phyloP scores from a whole-genome alignment of 2,797 vertebrate species.

The Limnodromus scolopaceus region DNA sequence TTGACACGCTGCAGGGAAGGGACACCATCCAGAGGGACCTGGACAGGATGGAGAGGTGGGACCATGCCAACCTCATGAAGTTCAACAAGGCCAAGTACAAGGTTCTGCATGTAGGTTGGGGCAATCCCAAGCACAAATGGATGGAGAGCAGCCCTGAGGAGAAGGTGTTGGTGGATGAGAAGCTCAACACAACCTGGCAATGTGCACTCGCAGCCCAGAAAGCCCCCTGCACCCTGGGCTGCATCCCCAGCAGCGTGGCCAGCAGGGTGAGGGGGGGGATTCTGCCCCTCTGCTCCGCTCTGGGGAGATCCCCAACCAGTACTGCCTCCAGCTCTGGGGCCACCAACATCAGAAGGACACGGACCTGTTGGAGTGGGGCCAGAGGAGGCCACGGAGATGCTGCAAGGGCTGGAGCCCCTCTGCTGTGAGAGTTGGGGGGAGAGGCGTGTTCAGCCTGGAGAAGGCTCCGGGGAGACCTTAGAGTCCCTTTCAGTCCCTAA shows the following conservation, averaged over 20 bases:
- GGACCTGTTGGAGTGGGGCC: background rate
- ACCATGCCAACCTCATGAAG: background rate
- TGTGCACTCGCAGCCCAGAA: background rate
- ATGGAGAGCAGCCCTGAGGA: background rate
- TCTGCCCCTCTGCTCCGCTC: background rate
- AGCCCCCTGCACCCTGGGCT: background rate
- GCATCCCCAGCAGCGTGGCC: background rate
- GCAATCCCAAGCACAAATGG: background rate
- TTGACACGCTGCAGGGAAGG: background rate
- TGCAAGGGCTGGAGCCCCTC: background rate
- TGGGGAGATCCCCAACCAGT: background rate
- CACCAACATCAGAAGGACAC: background rate
- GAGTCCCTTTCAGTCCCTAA: background rate
- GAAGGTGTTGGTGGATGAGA: background rate
- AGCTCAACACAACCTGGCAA: background rate
- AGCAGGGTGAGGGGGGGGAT: background rate
- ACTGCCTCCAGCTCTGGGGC: background rate
- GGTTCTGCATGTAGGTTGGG: background rate
- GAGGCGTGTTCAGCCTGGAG: background rate
- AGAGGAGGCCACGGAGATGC: background rate
- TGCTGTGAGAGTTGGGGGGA: background rate
- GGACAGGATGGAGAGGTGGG: background rate
- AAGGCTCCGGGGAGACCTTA: background rate
- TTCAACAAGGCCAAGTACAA: background rate
- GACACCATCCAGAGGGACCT: background rate